Conservation (phyloP, 2,888 invertebrate genomes). For the Heteromyza rotundicornis region DNA sequence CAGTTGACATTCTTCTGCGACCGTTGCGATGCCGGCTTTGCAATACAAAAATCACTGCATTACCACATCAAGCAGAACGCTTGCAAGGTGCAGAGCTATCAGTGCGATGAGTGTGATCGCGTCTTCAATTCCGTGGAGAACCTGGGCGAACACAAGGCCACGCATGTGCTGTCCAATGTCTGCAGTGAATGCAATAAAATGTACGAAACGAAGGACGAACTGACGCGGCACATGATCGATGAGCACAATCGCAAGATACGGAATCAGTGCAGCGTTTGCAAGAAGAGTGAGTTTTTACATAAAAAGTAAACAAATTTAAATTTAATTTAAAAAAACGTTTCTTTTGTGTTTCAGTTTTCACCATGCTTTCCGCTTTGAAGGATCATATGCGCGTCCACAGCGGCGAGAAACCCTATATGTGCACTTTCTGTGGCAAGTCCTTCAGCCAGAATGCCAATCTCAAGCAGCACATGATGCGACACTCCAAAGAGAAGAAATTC, state of each 20-base stretch:
- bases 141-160: slow-evolving; percentile 65
- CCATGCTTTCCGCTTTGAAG: slow-evolving; percentile 67
- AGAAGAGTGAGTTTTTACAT: slow-evolving; percentile 53
- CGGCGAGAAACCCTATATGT: slow-evolving; percentile 67
- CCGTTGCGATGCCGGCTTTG: slow-evolving; percentile 58
- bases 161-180: slow-evolving; percentile 43
- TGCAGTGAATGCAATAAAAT: slow-evolving; percentile 61
- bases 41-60: slow-evolving; percentile 49
- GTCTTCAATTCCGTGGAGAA: slow-evolving; percentile 68
- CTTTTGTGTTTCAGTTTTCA: slow-evolving; percentile 51
- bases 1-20: slow-evolving; percentile 46
- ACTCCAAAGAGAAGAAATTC: slow-evolving; percentile 64
- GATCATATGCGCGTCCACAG: slow-evolving; percentile 68
- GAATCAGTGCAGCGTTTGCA: slow-evolving; percentile 63
- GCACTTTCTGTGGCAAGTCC: slow-evolving; percentile 66
- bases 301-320: too few relatives aligned
- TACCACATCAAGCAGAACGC: slow-evolving; percentile 60
- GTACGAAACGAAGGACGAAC: slow-evolving; percentile 62
- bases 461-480: slow-evolving; percentile 67
- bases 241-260: slow-evolving; percentile 63
- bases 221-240: slow-evolving; percentile 63
- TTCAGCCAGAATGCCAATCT: slow-evolving; percentile 70
- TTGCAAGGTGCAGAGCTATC: slow-evolving; percentile 62
- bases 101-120: slow-evolving; percentile 62
- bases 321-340: background rate